These are phyloP conservation scores for Eriocheir sinensis DNA, from an alignment of 1,140 invertebrate species.

Conservation along the genomic window DNA sequence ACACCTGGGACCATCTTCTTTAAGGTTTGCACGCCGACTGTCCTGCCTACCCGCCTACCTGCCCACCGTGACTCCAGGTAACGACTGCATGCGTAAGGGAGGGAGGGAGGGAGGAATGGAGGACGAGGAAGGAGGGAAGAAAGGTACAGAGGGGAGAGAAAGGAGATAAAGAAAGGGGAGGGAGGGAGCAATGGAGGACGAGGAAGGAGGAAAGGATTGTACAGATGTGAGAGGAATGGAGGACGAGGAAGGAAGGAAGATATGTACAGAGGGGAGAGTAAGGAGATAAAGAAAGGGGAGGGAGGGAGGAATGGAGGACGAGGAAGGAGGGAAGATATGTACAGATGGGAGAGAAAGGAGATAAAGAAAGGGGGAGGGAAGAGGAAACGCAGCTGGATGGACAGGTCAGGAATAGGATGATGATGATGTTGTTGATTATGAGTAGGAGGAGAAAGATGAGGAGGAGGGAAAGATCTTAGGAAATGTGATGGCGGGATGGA, in stretches of 20 bases:
- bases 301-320: not conserved
- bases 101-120: not conserved
- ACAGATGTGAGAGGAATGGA: not conserved
- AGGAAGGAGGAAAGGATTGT: not conserved
- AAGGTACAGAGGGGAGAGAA: not conserved
- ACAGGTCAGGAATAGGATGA: too few relatives aligned
- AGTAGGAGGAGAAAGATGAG: too few relatives aligned
- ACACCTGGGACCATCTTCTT: not conserved
- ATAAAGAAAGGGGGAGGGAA: not conserved
- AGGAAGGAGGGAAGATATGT: not conserved
- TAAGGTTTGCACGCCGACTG: not conserved
- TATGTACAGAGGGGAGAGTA: not conserved
- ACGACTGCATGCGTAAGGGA: not conserved
- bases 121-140: too few relatives aligned
- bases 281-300: not conserved
- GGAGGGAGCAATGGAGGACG: not conserved
- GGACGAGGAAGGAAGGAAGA: not conserved
- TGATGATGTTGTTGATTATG: too few relatives aligned
- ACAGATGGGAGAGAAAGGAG: not conserved
- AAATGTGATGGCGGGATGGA: too few relatives aligned
- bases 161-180: not conserved
- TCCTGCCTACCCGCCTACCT: too few relatives aligned
- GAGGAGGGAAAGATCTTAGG: too few relatives aligned
- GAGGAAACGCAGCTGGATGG: not conserved
- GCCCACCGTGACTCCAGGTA: too few relatives aligned